Conservation (phyloP, 2,113 vertebrate species). For the Corydoras sp. region DNA sequence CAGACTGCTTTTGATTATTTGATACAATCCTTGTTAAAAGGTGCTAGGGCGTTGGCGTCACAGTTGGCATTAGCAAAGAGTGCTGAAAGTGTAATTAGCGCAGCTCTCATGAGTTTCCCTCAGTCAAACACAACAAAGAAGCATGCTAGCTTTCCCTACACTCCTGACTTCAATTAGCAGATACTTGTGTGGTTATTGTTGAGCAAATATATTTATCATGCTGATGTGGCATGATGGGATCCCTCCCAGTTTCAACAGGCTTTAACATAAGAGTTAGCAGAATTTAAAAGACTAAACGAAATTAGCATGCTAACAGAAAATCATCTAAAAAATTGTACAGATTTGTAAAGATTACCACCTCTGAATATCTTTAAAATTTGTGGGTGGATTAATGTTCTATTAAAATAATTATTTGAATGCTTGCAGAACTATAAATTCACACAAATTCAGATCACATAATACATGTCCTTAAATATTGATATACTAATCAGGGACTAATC, state of each 20-base stretch:
- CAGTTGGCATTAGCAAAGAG: constrained; percentile 38
- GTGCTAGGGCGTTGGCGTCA: constrained; percentile 32
- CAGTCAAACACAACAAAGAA: constrained; percentile 12
- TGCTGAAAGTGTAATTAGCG: constrained; percentile 35
- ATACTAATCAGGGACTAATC: too few relatives aligned
- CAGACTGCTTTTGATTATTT: constrained; percentile 30
- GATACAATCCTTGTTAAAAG: constrained; percentile 34
- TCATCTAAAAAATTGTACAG: too few relatives aligned
- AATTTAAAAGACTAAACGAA: background rate
- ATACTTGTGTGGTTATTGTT: constrained; percentile 32
- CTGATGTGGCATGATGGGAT: constrained; percentile 18
- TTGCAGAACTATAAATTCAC: too few relatives aligned
- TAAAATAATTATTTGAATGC: too few relatives aligned
- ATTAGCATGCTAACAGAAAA: too few relatives aligned
- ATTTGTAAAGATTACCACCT: too few relatives aligned
- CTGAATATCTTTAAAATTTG: too few relatives aligned
- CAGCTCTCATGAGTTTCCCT: constrained; percentile 25
- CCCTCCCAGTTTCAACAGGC: constrained; percentile 30
- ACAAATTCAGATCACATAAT: too few relatives aligned
- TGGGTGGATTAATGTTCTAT: too few relatives aligned
- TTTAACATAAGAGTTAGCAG: constrained; percentile 1
- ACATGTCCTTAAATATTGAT: too few relatives aligned
- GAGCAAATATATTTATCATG: constrained; percentile 24
- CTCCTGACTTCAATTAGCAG: constrained; percentile 37
- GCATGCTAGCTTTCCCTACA: constrained; percentile 18